These are phyloP conservation scores for Ceratotherium simum DNA, from an alignment of 2,113 vertebrate species.

Conservation along the genomic window DNA sequence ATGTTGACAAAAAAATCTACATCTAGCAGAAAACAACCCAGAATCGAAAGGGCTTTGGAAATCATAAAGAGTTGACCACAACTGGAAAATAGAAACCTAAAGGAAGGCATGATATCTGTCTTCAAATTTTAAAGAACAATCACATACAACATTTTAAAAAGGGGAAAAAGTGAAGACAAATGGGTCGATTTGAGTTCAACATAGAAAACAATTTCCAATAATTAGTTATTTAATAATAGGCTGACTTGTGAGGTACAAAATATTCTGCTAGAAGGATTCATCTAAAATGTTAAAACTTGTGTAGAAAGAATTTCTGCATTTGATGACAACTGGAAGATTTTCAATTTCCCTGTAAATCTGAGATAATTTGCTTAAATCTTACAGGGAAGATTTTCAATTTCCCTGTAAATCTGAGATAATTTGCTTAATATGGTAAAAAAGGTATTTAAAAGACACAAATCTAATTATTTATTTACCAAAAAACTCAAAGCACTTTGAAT, in stretches of 20 bases:
- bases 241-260: background rate
- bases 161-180: background rate
- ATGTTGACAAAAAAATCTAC: background rate
- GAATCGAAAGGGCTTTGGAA: background rate
- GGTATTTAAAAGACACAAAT: background rate
- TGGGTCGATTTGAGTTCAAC: background rate
- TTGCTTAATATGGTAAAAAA: background rate
- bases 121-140: background rate
- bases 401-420: background rate
- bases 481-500: conserved; percentile 36
- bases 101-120: background rate
- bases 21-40: background rate
- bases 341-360: background rate
- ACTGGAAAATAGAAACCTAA: background rate
- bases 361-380: background rate
- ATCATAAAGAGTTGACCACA: background rate
- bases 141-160: background rate
- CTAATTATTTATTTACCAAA: background rate
- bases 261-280: background rate
- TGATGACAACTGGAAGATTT: background rate
- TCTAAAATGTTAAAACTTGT: background rate
- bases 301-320: background rate
- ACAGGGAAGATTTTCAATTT: background rate
- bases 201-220: background rate
- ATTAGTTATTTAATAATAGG: background rate